Conservation (phyloP, 1,140 invertebrate species). For the Drosophila bipectinata region DNA sequence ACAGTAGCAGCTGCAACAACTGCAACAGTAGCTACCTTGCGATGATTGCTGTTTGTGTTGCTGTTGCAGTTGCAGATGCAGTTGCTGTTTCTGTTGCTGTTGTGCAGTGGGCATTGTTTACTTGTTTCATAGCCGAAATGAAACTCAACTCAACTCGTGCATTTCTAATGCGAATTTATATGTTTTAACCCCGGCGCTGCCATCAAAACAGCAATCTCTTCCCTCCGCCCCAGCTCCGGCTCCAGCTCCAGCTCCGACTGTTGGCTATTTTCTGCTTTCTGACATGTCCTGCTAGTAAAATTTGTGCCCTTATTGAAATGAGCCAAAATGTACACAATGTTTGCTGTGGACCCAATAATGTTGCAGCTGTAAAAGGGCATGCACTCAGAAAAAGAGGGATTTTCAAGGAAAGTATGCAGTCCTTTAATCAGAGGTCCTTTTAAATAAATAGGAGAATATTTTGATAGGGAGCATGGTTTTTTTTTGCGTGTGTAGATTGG, state of each 20-base stretch:
- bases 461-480: not conserved
- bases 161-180: slow-evolving; percentile 83
- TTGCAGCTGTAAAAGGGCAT: slow-evolving; percentile 26
- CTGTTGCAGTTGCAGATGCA: not conserved
- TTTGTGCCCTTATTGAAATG: slow-evolving; percentile 78
- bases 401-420: not conserved
- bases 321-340: slow-evolving; percentile 75
- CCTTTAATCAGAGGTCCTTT: not conserved
- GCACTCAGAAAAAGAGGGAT: slow-evolving; percentile 7
- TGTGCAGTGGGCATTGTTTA: slow-evolving; percentile 74
- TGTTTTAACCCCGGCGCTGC: slow-evolving; percentile 56
- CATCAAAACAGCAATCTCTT: slow-evolving; percentile 34
- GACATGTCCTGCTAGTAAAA: slow-evolving; percentile 67
- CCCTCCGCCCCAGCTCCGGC: slow-evolving; percentile 2
- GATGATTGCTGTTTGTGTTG: slow-evolving; percentile 9
- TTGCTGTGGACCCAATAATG: slow-evolving; percentile 46
- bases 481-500: slow-evolving; percentile 2
- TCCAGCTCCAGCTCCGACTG: not conserved
- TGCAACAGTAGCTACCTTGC: slow-evolving; percentile 36
- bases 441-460: not conserved
- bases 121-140: slow-evolving; percentile 73
- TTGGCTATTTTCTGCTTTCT: slow-evolving; percentile 34
- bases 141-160: slow-evolving; percentile 82
- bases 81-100: slow-evolving; percentile 18
- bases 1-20: slow-evolving; percentile 30